Base-by-base conservation (phyloP, 2,113 vertebrate species). In the Actinemys pallida region DNA sequence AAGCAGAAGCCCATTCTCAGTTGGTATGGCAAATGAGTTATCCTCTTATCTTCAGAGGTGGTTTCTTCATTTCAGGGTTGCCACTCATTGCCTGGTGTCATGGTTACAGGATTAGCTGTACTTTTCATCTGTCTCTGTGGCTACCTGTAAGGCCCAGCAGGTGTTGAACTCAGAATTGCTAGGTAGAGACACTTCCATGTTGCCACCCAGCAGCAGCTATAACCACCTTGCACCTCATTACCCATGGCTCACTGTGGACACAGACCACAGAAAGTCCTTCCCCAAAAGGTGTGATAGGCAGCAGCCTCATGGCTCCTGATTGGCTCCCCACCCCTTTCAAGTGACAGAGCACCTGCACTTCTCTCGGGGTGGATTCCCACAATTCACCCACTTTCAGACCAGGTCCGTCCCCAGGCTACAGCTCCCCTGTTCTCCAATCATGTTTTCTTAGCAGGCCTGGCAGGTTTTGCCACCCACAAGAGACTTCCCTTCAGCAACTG, bases 1-100 rank as follows among this genome's bases (percentile, higher is more conserved):
- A 72, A 65, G 83, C 65, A 92, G 13, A 91, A 90, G 39, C 42
- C 72, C 50, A 92, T 89, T 84, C 94, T 82, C 86, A 50, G 81
- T 87, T 69, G 82, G 88, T 79, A n/a, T 84, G 91, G 80, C 31
- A 90, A 81, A 81, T n/a, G 29, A 89, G 25, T 47, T 78, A 87
- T 47, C 59, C 81, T 93, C 93, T 45, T n/a, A 25, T 20, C 22
- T 35, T 27, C 76, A 84, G 52, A 78, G 81, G 4, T 85, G n/a
- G 22, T 42, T 57, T 82, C 45, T 13, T 49, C 6, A 52, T 82
- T 6, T 80, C 42, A 35, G 82, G 80, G 54, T 59, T 92, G 90
- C 69, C 65, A 69, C 87, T 91, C 16, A 27, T 62, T 62, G 59
- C 59, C 11, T 7, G 27, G 29, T 62, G 13, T 31, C 29, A 16